Evolutionary conservation across 1,140 invertebrate genomes (phyloP).

Genomic region (Ericerus pela): DNA sequence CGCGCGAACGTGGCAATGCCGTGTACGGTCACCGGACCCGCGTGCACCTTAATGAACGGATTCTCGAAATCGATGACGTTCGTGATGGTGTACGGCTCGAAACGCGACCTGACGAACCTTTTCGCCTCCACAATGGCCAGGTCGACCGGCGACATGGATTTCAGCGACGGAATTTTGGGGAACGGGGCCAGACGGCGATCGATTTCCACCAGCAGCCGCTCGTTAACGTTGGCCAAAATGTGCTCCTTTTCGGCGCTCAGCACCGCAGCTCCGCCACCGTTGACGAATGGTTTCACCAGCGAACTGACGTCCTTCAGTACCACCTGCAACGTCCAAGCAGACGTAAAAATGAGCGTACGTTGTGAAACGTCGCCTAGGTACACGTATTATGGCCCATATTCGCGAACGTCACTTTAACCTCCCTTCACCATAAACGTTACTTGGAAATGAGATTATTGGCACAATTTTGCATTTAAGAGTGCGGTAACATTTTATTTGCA

Average conservation of each 20-base stretch:
- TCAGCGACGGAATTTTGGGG: slow-evolving; percentile 44
- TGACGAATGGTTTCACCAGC: slow-evolving; percentile 51
- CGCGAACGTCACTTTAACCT: too few relatives aligned
- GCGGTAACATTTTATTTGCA: too few relatives aligned
- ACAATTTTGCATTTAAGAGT: too few relatives aligned
- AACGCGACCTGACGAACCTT: slow-evolving; percentile 48
- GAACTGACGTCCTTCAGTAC: neutral
- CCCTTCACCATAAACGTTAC: too few relatives aligned
- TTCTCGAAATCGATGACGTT: slow-evolving; percentile 16
- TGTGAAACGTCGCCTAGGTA: too few relatives aligned
- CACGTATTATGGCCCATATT: too few relatives aligned
- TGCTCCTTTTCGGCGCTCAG: slow-evolving; percentile 36
- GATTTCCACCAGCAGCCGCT: slow-evolving; percentile 20
- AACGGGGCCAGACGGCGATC: slow-evolving; percentile 20
- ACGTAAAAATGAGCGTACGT: too few relatives aligned
- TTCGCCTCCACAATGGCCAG: slow-evolving; percentile 56
- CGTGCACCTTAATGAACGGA: slow-evolving; percentile 19
- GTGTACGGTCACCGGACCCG: slow-evolving; percentile 1
- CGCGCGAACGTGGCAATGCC: slow-evolving; percentile 64
- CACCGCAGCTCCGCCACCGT: slow-evolving; percentile 42
- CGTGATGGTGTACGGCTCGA: slow-evolving; percentile 45
- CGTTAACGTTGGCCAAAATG: slow-evolving; percentile 31
- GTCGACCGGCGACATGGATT: slow-evolving; percentile 62
- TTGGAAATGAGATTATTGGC: too few relatives aligned
- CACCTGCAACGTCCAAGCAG: neutral